Conservation (phyloP, 2,888 invertebrate genomes). For the Cheilosia pagana region DNA sequence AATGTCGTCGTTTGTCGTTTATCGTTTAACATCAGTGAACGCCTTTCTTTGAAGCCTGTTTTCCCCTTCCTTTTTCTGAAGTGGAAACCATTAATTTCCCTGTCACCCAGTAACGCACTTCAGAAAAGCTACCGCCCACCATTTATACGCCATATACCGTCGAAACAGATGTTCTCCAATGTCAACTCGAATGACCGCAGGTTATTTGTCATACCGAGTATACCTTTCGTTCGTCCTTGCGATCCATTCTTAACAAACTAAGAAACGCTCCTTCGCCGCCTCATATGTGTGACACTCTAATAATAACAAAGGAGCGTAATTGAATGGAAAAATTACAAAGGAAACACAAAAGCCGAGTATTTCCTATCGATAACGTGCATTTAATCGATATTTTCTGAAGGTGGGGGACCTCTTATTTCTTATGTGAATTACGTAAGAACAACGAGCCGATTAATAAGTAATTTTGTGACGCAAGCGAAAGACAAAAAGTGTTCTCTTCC, state of each 20-base stretch:
- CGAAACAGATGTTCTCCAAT: background rate
- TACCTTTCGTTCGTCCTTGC: background rate
- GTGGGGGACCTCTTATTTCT: background rate
- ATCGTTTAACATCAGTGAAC: background rate
- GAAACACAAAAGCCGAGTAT: constrained; percentile 1
- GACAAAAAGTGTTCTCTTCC: background rate
- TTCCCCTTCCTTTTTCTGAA: background rate
- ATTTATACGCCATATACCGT: background rate
- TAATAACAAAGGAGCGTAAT: constrained; percentile 13
- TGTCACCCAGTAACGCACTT: background rate
- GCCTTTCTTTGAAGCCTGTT: background rate
- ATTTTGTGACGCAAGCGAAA: constrained; percentile 15
- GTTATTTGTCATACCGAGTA: background rate
- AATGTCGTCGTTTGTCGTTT: too few relatives aligned
- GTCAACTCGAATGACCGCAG: background rate
- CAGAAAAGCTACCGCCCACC: background rate
- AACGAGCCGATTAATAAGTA: constrained; percentile 34
- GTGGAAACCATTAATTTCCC: background rate
- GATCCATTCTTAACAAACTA: background rate
- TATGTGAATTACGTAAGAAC: constrained; percentile 18
- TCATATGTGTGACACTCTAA: background rate
- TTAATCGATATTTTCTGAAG: constrained; percentile 41
- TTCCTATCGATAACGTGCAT: constrained; percentile 11
- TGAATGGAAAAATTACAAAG: constrained; percentile 36
- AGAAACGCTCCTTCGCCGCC: background rate